Evolutionary conservation across 2,888 invertebrate genomes (phyloP), one percentile per base, ranked within the genome.

Genomic region (Hydrotaea diabolus): DNA sequence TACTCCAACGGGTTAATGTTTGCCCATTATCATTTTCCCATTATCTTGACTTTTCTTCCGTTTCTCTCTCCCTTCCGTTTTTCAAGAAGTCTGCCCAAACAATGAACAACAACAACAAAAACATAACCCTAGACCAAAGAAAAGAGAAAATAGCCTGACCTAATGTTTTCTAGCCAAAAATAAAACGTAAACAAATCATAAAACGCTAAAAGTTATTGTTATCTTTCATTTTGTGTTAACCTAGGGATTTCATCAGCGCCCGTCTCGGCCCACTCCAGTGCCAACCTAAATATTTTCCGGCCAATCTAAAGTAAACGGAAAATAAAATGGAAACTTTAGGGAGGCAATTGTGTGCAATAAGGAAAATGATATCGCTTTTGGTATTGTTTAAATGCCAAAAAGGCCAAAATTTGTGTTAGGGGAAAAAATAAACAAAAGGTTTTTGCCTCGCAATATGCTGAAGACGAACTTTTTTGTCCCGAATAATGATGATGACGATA

Each of bases 161-260:
- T 13, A 43, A 49, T n/a, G 49, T 49, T 49, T 49, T 49, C 13
- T 57, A 26, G 46, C 73, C 23, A 49, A 49, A 59, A 59, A 72
- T 57, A 46, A 77, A 77, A 69, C 53, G 69, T 80, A 80, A 77
- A 80, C 76, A 80, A 83, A 80, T 77, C 76, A 80, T 77, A 83
- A 83, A 79, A 79, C 53, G 64, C 5, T 59, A 0, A 36, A 59
- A 43, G 66, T 66, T 77, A 77, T 77, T 57, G 21, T 77, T 57
- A 17, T 73, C 23, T 55, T 55, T 53, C 64, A 55, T 71, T 55
- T 55, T 49, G n/a, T 9, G 55, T 21, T n/a, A 55, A 7, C 21
- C 5, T 19, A 55, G 9, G 66, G 39, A 39, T 66, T 13, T 43
- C 19, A 5, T 19, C 19, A 1, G 8, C 1, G 0, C 21, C 19